Conservation (phyloP, 1,140 invertebrate genomes). For the Phenacoccus solenopsis region DNA sequence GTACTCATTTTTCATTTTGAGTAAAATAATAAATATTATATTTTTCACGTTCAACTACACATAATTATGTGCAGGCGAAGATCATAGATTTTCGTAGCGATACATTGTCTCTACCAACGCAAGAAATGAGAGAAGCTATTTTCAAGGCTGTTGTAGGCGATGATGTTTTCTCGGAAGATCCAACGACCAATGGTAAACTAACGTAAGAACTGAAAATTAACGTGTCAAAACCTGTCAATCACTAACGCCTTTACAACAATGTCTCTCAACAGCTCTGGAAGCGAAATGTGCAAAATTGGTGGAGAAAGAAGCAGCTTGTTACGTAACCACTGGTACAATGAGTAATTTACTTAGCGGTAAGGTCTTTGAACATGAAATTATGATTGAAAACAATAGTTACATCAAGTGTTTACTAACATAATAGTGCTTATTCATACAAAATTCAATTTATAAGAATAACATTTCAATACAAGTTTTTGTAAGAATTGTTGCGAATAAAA, state of each 20-base stretch:
- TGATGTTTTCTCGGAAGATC: constrained; percentile 86
- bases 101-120: constrained; percentile 59
- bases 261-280: constrained; percentile 50
- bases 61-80: constrained; percentile 16
- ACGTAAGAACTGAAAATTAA: background rate
- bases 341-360: constrained; percentile 81
- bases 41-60: no score
- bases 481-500: no score
- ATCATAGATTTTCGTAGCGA: constrained; percentile 57
- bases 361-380: no score
- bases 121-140: constrained; percentile 78
- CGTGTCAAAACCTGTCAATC: no score
- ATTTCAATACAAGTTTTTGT: no score
- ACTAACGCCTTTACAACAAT: background rate
- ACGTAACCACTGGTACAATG: constrained; percentile 87
- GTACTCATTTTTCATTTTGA: no score
- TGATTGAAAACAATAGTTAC: no score
- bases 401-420: no score
- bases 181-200: constrained; percentile 58
- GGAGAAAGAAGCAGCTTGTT: constrained; percentile 79
- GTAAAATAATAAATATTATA: background rate
- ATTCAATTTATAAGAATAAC: no score
- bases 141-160: constrained; percentile 74
- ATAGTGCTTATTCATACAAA: no score
- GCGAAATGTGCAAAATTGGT: constrained; percentile 57